These are phyloP conservation scores for Dendronephthya gigantea DNA, from an alignment of 64 coral and sea anemone species.

Conservation along the genomic window DNA sequence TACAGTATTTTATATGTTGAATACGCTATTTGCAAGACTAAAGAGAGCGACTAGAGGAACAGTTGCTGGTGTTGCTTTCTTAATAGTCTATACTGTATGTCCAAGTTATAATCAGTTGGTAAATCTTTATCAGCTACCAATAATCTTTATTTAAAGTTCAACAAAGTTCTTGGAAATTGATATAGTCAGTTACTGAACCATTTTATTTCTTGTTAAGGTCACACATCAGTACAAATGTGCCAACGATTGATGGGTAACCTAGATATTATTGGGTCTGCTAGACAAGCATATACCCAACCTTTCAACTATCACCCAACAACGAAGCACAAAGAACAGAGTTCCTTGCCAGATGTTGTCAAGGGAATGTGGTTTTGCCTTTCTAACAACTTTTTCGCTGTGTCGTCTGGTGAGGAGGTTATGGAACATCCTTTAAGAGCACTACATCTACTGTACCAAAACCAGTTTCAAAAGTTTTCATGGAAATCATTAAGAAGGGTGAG, in stretches of 20 bases:
- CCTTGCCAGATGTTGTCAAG: neutral
- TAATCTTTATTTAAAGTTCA: neutral
- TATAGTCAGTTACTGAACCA: neutral
- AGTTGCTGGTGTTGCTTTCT: no score
- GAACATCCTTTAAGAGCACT: neutral
- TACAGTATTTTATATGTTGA: neutral
- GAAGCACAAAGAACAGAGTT: constrained; percentile 1
- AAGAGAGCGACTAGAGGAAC: no score
- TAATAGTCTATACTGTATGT: no score
- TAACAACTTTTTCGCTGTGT: neutral
- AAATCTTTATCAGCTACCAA: no score
- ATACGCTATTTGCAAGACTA: no score
- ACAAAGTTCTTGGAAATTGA: neutral
- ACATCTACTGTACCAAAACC: neutral
- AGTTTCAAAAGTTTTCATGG: neutral
- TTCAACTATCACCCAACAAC: constrained; percentile 9
- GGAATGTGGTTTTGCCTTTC: neutral
- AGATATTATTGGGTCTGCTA: neutral
- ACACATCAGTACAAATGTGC: neutral
- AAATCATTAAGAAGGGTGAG: neutral
- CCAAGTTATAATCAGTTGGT: no score
- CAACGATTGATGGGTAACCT: neutral
- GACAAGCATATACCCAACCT: neutral
- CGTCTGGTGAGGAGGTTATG: neutral
- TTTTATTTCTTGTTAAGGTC: neutral